Base-by-base conservation (phyloP, 2,888 invertebrate species). In the Noctua janthina region DNA sequence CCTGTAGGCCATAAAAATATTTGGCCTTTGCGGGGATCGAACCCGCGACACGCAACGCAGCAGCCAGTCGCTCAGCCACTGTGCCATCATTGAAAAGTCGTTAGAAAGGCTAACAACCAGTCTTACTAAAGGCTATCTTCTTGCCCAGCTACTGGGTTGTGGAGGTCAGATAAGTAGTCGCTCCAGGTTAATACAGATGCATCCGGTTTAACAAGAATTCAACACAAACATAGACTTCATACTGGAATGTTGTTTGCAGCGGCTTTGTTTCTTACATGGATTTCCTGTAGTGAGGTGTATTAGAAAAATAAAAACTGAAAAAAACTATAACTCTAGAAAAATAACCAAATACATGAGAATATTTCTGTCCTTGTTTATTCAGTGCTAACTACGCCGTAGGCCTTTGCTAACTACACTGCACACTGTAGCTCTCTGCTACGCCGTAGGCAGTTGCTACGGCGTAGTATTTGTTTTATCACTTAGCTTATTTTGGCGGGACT, bases 371-470 rank as follows among this genome's bases (percentile, higher is more conserved):
- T 67, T 43, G n/a, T 67, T 67, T 6, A 43, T 8, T 8, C 17
- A 64, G 17, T 46, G 15, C n/a, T n/a, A 46, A 35, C 67, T 77
- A 39, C 62, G 39, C 11, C 49, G 62, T 77, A 77, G 29, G 29
- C 23, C 0, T 17, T n/a, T 17, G 39, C 49, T 35, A 20, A 70
- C 74, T 66, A 81, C 64, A 51, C 17, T 54, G 51, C 51, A 54
- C 20, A 20, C 20, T 54, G 82, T 66, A 66, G 54, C 35, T 10
- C 3, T n/a, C 13, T 46, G 46, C 56, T 73, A 73, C 56, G 78
- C 20, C 66, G 56, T 71, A 71, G 64, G 6, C 73, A 1, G 39
- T 29, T 10, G 73, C 54, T 79, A 82, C 56, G 66, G 15, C 46
- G 54, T 81, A 54, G 62, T 20, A 35, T 23, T 54, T 23, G n/a